phyloP scores from a whole-genome alignment of 2,797 vertebrate species.

The Hirundo rustica region DNA sequence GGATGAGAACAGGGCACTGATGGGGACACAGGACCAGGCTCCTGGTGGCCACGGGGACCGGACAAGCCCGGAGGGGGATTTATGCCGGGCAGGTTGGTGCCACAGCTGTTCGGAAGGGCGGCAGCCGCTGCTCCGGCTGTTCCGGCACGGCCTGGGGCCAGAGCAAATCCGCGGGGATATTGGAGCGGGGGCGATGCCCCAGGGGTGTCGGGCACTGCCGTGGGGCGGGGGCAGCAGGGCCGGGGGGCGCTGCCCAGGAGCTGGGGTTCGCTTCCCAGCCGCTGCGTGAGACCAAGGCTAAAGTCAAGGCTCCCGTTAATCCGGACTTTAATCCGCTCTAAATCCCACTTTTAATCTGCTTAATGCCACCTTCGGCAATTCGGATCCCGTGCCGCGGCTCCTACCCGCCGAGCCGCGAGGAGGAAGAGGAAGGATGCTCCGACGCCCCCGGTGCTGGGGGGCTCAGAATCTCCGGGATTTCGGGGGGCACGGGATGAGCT shows the following conservation, averaged over 20 bases:
- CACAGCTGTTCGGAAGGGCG: accelerated
- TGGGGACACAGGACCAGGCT: background rate
- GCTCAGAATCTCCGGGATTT: background rate
- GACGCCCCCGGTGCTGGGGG: accelerated
- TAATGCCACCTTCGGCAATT: background rate
- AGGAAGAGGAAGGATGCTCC: background rate
- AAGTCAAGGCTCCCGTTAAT: background rate
- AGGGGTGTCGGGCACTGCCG: accelerated
- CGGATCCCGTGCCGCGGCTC: background rate
- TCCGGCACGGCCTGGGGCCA: accelerated
- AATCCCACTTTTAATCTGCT: conserved; percentile 13
- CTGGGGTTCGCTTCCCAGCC: background rate
- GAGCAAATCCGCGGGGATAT: background rate
- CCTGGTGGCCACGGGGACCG: background rate
- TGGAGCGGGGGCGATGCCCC: background rate
- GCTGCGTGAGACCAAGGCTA: background rate
- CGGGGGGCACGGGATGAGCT: accelerated
- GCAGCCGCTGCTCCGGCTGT: background rate
- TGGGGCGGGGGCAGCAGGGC: too few species aligned
- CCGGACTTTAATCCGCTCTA: background rate
- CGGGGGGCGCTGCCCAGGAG: background rate
- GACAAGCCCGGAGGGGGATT: background rate
- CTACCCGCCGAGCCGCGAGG: background rate
- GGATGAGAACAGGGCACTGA: background rate
- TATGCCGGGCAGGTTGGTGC: background rate